Evolutionary conservation across 2,888 invertebrate genomes (phyloP).

Genomic region (Cepaea hortensis): DNA sequence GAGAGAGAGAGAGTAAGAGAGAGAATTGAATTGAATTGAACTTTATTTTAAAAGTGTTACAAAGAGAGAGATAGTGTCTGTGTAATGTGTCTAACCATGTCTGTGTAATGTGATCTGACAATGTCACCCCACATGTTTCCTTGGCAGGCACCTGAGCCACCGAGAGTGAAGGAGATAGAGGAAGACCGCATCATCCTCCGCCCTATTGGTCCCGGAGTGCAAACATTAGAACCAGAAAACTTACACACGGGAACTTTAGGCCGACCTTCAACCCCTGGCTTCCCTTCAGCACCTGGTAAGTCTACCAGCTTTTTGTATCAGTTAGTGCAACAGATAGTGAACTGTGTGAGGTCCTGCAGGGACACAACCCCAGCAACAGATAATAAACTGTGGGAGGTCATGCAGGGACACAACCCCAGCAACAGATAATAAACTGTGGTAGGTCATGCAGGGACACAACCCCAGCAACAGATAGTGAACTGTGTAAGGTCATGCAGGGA

Average conservation of each 20-base stretch:
- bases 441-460: background rate
- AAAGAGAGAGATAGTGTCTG: no score
- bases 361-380: no score
- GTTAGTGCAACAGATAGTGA: no score
- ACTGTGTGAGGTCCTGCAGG: background rate
- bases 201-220: slow-evolving; percentile 75
- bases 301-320: background rate
- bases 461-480: no score
- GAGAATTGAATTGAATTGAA: no score
- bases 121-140: background rate
- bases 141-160: slow-evolving; percentile 53
- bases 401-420: background rate
- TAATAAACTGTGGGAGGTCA: background rate
- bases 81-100: no score
- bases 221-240: slow-evolving; percentile 72
- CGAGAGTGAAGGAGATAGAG: slow-evolving; percentile 66
- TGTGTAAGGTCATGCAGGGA: background rate
- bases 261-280: slow-evolving; percentile 67
- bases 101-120: no score
- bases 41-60: no score
- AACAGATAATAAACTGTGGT: background rate
- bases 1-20: no score
- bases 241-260: slow-evolving; percentile 62
- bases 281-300: slow-evolving; percentile 68
- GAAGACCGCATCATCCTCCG: slow-evolving; percentile 74